These are phyloP conservation scores for Sebastes fasciatus DNA, from an alignment of 2,113 vertebrate genomes.

Conservation along the genomic window DNA sequence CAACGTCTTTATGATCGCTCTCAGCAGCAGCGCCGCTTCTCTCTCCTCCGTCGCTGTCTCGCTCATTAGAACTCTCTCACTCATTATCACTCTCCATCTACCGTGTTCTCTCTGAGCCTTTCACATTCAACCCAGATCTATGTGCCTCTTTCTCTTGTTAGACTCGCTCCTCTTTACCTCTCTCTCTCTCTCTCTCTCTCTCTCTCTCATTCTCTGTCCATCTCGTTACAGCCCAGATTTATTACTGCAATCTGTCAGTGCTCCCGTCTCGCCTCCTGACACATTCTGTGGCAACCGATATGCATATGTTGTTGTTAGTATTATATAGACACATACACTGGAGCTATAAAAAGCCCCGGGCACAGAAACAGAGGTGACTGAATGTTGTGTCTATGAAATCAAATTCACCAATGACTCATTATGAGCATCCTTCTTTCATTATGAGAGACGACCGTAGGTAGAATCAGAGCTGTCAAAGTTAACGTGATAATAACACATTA, in stretches of 20 bases:
- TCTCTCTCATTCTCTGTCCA: constrained; percentile 40
- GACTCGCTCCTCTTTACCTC: constrained; percentile 38
- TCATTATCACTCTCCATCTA: constrained; percentile 64
- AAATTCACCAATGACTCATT: constrained; percentile 49
- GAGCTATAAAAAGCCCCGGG: constrained; percentile 42
- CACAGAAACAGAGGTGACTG: constrained; percentile 49
- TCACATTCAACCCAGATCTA: constrained; percentile 47
- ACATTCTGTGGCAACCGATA: constrained; percentile 59
- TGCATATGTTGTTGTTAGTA: constrained; percentile 64
- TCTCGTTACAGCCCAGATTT: constrained; percentile 71
- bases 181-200: neutral
- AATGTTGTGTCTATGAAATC: constrained; percentile 46
- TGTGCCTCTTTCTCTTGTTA: constrained; percentile 39
- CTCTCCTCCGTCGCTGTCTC: constrained; percentile 22
- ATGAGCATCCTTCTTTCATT: neutral
- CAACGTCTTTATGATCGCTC: constrained; percentile 55
- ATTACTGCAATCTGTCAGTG: constrained; percentile 69
- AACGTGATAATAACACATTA: too few relatives aligned
- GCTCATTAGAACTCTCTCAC: constrained; percentile 66
- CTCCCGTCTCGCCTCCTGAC: constrained; percentile 62
- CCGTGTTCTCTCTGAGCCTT: constrained; percentile 47
- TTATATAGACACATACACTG: constrained; percentile 51
- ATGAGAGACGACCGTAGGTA: neutral
- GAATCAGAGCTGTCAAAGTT: too few relatives aligned
- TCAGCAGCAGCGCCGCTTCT: constrained; percentile 36